A percentile compares a stretch with the other conserved stretches of the same genome.
Evolutionary conservation across 1,140 invertebrate genomes (phyloP).

Genomic region (Drosophila biarmipes): DNA sequence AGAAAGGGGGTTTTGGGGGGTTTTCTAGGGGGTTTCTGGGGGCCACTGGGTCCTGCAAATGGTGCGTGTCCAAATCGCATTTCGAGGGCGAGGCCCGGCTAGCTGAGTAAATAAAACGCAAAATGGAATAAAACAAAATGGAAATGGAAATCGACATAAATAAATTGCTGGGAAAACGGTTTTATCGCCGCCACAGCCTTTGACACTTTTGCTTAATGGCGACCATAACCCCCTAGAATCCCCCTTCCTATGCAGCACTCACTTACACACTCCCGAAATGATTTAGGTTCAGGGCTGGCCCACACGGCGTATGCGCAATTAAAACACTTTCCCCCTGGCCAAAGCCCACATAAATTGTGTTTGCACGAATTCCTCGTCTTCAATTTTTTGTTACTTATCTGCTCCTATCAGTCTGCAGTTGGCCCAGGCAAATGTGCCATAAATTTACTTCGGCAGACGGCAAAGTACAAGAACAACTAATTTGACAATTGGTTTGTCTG

Average conservation of each 20-base stretch:
- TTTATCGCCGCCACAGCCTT: conserved; percentile 67
- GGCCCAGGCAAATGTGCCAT: conserved; percentile 11
- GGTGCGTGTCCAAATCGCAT: conserved; percentile 74
- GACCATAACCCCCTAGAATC: not conserved
- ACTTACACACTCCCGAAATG: conserved; percentile 24
- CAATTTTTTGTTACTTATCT: conserved; percentile 14
- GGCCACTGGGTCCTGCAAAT: conserved; percentile 36
- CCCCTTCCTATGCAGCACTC: not conserved
- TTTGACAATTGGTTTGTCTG: conserved; percentile 73
- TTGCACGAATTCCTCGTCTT: conserved; percentile 23
- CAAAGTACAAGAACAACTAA: conserved; percentile 29
- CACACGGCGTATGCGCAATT: conserved; percentile 72
- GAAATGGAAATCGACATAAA: conserved; percentile 64
- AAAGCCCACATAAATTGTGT: conserved; percentile 40
- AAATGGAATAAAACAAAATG: conserved; percentile 67
- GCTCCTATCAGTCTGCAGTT: conserved; percentile 24
- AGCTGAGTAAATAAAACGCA: conserved; percentile 56
- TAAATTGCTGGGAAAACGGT: conserved; percentile 72
- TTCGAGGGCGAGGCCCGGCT: conserved; percentile 50
- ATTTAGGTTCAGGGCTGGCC: conserved; percentile 35
- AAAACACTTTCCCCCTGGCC: conserved; percentile 52
- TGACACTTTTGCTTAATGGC: conserved; percentile 70
- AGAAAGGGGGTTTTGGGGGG: not conserved
- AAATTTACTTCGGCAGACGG: conserved; percentile 51
- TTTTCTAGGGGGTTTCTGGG: not conserved